Conservation (phyloP, 2,113 vertebrate species). For the Holacanthus passer region DNA sequence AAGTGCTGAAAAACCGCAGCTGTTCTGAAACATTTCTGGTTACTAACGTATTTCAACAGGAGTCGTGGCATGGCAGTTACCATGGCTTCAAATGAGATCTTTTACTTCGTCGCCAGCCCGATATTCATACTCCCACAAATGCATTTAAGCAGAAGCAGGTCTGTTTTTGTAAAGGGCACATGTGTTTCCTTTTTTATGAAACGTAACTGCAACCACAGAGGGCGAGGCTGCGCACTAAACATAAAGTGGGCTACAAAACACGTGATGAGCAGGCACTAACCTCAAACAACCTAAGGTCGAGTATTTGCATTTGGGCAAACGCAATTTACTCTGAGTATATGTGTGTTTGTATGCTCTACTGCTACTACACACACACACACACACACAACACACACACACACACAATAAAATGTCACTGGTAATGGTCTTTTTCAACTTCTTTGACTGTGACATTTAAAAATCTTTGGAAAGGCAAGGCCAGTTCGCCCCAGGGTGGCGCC, state of each 20-base stretch:
- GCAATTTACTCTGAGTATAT: slow-evolving; percentile 35
- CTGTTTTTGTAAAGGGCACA: not conserved
- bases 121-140: not conserved
- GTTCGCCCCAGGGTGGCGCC: slow-evolving; percentile 51
- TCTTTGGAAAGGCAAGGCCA: slow-evolving; percentile 66
- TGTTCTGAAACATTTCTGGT: not conserved
- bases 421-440: slow-evolving; percentile 75
- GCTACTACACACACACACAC: slow-evolving; percentile 38
- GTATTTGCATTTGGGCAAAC: slow-evolving; percentile 51
- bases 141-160: not conserved
- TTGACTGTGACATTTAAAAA: slow-evolving; percentile 79
- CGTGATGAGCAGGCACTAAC: slow-evolving; percentile 46
- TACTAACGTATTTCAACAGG: not conserved
- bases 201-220: not conserved
- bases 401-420: slow-evolving; percentile 78
- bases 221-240: slow-evolving; percentile 9
- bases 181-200: slow-evolving; percentile 1
- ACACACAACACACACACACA: slow-evolving; percentile 42
- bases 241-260: slow-evolving; percentile 32
- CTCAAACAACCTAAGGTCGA: slow-evolving; percentile 43
- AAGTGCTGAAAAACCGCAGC: not conserved
- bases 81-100: not conserved
- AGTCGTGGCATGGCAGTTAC: not conserved
- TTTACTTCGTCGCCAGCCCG: not conserved
- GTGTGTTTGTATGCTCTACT: slow-evolving; percentile 44